Evolutionary conservation across 1,140 invertebrate species (phyloP), one percentile per base, ranked within the genome.

Genomic region (Stegodyphus mimosarum): DNA sequence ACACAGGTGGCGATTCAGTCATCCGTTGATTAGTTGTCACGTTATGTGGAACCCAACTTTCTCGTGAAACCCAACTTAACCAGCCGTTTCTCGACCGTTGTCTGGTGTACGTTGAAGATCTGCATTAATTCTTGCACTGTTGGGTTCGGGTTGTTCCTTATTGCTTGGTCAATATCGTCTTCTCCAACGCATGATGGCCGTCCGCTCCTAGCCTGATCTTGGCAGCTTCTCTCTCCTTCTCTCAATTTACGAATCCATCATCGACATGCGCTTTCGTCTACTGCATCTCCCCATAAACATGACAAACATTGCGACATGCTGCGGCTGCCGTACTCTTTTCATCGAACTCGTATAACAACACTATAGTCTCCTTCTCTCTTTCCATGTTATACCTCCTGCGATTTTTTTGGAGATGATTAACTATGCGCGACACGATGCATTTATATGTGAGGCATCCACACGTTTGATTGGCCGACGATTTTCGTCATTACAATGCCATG

Each of bases 281-380:
- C n/a, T 67, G 64, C 64, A 67, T 67, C 64, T 17, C 64, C 17
- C 64, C 64, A 67, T 67, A 67, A 67, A 67, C 64, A 15, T 67
- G 64, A 67, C 64, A 67, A 67, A 67, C 64, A 67, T 67, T 67
- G 64, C 17, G 13, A 18, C 6, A 67, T 67, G 64, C 64, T 67
- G 17, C 17, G 64, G 15, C 17, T 15, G 0, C 17, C 7, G 13
- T 17, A 9, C 17, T 18, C 17, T 3, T 33, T 67, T 67, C 2
- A 67, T 67, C 64, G 6, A 67, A 67, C 33, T 18, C 17, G 13
- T 67, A 18, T 67, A 67, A 67, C 0, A 67, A 6, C 5, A 6
- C 6, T 67, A 67, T 67, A 67, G 2, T 1, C 55, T 10, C 55
- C 55, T 60, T 60, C 55, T 60, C 55, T 1, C 5, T 60, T 60